Evolutionary conservation across 2,113 vertebrate species (phyloP).

Genomic region (Verasper variegatus): DNA sequence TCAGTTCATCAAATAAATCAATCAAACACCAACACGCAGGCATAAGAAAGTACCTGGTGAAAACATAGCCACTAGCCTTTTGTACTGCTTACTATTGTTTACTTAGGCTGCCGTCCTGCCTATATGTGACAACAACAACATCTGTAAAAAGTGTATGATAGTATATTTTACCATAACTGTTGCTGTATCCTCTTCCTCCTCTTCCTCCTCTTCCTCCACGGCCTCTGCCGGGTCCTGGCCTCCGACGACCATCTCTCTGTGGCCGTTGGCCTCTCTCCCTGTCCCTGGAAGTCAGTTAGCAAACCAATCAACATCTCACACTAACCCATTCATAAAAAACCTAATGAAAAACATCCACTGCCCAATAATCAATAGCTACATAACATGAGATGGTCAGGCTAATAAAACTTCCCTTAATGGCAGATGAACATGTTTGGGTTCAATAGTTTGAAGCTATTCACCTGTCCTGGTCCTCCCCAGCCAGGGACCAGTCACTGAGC

Average conservation of each 20-base stretch:
- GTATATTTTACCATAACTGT: conserved; percentile 86
- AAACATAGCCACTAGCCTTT: too few species aligned
- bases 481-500: conserved; percentile 96
- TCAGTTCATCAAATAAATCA: too few species aligned
- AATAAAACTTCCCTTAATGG: background rate
- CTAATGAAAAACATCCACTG: too few species aligned
- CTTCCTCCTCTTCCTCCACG: conserved; percentile 84
- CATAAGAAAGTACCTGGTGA: too few species aligned
- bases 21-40: too few species aligned
- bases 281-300: conserved; percentile 75
- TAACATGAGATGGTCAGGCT: background rate
- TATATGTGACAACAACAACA: too few species aligned
- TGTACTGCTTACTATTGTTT: too few species aligned
- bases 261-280: conserved; percentile 87
- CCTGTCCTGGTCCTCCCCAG: conserved; percentile 89
- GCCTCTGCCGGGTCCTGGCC: conserved; percentile 86
- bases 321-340: too few species aligned
- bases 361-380: background rate
- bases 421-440: background rate
- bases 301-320: background rate
- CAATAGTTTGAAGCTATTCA: background rate
- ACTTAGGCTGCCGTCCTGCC: too few species aligned
- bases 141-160: too few species aligned
- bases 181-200: conserved; percentile 88
- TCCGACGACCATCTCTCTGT: conserved; percentile 90